A percentile compares a stretch with the other conserved stretches of the same genome.
phyloP scores from a whole-genome alignment of 2,888 invertebrate genomes.

The Ormyrus thymus region DNA sequence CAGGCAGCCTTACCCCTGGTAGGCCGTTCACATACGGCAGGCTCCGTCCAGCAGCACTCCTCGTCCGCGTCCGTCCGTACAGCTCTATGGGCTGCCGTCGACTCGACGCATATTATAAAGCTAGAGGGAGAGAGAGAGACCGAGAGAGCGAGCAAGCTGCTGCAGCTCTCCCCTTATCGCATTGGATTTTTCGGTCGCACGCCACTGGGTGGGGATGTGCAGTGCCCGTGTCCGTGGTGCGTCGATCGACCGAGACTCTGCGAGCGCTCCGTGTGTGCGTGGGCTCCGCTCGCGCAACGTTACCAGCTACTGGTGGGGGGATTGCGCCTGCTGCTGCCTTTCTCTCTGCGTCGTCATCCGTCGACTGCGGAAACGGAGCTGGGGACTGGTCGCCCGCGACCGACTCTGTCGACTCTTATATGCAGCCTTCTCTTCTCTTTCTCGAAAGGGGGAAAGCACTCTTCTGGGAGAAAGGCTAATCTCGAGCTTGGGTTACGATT shows the following conservation, averaged over 20 bases:
- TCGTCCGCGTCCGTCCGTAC: not conserved
- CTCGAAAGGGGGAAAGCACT: no score
- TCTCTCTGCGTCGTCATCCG: not conserved
- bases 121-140: no score
- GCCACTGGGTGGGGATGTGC: slow-evolving; percentile 16
- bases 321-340: not conserved
- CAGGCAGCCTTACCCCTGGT: not conserved
- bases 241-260: slow-evolving; percentile 15
- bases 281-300: no score
- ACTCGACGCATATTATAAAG: slow-evolving; percentile 25
- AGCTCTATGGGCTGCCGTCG: slow-evolving; percentile 1
- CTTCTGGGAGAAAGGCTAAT: no score
- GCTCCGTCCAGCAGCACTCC: not conserved
- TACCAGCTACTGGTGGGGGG: no score
- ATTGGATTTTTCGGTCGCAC: slow-evolving; percentile 8
- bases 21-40: not conserved
- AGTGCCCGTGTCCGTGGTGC: no score
- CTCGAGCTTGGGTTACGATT: no score
- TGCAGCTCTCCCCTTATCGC: slow-evolving; percentile 23
- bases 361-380: slow-evolving; percentile 4
- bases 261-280: no score
- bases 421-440: not conserved
- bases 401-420: slow-evolving; percentile 33
- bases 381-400: slow-evolving; percentile 12
- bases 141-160: no score